phyloP scores from a whole-genome alignment of 2,113 vertebrate genomes.

The Ivindomyrus marchei region DNA sequence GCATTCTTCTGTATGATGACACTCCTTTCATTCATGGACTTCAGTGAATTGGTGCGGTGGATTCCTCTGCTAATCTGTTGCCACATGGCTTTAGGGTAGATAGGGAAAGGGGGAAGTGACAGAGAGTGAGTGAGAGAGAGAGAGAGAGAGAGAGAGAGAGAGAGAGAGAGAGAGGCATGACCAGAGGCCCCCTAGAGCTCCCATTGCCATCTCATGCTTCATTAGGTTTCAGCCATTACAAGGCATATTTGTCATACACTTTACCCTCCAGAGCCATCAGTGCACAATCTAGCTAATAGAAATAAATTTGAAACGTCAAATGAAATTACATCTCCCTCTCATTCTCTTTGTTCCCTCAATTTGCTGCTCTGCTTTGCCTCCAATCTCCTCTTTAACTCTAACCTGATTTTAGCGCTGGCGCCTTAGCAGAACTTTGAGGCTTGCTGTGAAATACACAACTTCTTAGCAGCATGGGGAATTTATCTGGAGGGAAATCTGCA shows the following conservation, averaged over 20 bases:
- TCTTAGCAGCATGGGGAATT: background rate
- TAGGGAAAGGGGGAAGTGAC: background rate
- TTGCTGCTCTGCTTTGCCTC: background rate
- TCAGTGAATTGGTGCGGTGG: background rate
- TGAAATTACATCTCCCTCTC: background rate
- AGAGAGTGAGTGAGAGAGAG: background rate
- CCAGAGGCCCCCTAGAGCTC: slow-evolving; percentile 6
- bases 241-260: slow-evolving; percentile 28
- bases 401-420: background rate
- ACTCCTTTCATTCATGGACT: background rate
- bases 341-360: background rate
- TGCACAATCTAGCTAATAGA: slow-evolving; percentile 20
- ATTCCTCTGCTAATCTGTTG: slow-evolving; percentile 6
- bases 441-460: background rate
- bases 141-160: background rate
- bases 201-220: slow-evolving; percentile 24
- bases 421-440: background rate
- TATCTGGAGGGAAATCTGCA: background rate
- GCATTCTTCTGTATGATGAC: background rate
- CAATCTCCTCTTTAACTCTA: background rate
- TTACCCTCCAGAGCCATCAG: slow-evolving; percentile 22
- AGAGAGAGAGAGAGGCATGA: background rate
- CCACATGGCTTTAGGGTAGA: background rate
- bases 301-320: background rate
- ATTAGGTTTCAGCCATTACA: slow-evolving; percentile 24